phyloP scores from a whole-genome alignment of 2,888 invertebrate genomes.

The Punctoribates punctum region DNA sequence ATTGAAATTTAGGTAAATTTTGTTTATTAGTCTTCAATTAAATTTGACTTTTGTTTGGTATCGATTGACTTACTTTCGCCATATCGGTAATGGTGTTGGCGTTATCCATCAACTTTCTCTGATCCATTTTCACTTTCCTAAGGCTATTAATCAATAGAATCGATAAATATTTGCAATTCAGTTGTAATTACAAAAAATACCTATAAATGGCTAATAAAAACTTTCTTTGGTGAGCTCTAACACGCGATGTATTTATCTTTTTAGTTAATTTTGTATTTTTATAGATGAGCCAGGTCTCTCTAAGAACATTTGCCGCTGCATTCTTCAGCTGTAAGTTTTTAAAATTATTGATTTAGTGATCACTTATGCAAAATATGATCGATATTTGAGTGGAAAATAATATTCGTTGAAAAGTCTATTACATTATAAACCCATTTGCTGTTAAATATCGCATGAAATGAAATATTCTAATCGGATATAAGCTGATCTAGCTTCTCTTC shows the following conservation, averaged over 20 bases:
- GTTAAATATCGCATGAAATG: too few relatives aligned
- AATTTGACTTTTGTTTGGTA: background rate
- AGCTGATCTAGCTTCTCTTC: too few relatives aligned
- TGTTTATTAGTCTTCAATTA: too few relatives aligned
- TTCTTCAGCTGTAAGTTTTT: constrained; percentile 79
- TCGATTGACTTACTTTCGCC: constrained; percentile 77
- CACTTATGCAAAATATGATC: too few relatives aligned
- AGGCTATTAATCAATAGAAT: constrained; percentile 62
- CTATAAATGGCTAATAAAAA: constrained; percentile 99
- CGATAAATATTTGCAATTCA: background rate
- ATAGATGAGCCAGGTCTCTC: constrained; percentile 99
- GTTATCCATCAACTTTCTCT: constrained; percentile 97
- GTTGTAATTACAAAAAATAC: constrained; percentile 59
- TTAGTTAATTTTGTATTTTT: constrained; percentile 98
- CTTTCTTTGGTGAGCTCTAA: constrained; percentile 97
- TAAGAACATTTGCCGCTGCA: constrained; percentile 96
- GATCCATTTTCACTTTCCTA: constrained; percentile 99
- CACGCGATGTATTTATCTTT: constrained; percentile 90
- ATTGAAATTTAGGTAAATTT: too few relatives aligned
- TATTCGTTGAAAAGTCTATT: too few relatives aligned
- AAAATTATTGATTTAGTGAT: too few relatives aligned
- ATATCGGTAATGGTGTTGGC: constrained; percentile 98
- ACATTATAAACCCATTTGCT: too few relatives aligned
- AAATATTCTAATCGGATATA: too few relatives aligned
- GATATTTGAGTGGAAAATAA: too few relatives aligned